A percentile compares a stretch with the other conserved stretches of the same genome.
phyloP scores from a whole-genome alignment of 92 coral and sea anemone species.

The Zoanthus sociatus region DNA sequence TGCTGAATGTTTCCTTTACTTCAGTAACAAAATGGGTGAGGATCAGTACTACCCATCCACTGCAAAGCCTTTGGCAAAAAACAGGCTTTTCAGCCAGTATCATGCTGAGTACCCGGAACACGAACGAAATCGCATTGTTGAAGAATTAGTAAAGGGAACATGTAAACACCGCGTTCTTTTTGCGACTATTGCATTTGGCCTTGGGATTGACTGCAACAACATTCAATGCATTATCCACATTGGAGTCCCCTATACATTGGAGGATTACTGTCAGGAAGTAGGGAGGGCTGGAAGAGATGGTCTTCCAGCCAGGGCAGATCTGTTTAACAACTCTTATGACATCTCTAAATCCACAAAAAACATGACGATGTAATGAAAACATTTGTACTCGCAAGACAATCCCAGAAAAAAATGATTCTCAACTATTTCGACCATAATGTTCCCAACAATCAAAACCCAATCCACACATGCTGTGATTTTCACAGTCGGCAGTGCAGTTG shows the following conservation, averaged over 20 bases:
- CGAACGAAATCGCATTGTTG: constrained; percentile 64
- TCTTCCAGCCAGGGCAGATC: constrained; percentile 48
- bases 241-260: constrained; percentile 71
- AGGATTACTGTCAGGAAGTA: constrained; percentile 74
- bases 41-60: constrained; percentile 63
- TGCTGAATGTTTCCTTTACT: too few species aligned
- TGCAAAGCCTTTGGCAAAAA: constrained; percentile 17
- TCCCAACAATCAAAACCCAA: constrained; percentile 19
- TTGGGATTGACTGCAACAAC: constrained; percentile 62
- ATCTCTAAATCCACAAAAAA: constrained; percentile 49
- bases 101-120: constrained; percentile 75
- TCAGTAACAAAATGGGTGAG: too few species aligned
- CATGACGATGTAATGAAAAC: constrained; percentile 55
- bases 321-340: constrained; percentile 64
- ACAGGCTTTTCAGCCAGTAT: constrained; percentile 68
- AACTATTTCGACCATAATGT: constrained; percentile 56
- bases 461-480: constrained; percentile 72
- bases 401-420: constrained; percentile 67
- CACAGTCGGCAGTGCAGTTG: constrained; percentile 49
- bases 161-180: too few species aligned
- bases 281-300: too few species aligned
- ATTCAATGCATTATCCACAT: constrained; percentile 69
- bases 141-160: too few species aligned
- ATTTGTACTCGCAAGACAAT: constrained; percentile 37
- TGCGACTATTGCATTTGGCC: constrained; percentile 75